Evolutionary conservation across 2,113 vertebrate genomes (phyloP).

Genomic region (Hydrochoerus hydrochaeris): DNA sequence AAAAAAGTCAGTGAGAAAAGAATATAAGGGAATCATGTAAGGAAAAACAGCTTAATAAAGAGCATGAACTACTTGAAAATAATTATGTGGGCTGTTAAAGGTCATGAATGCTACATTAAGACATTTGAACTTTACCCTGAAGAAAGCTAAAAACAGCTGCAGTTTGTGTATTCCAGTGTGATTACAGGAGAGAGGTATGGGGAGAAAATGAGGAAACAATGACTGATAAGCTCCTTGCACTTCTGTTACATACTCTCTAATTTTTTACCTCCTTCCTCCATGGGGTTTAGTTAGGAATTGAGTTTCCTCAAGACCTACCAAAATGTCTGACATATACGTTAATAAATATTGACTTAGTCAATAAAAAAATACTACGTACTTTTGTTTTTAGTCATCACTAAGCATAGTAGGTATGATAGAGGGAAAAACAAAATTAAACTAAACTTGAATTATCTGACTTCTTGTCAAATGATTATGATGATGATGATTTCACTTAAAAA

Average conservation of each 20-base stretch:
- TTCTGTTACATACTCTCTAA: neutral
- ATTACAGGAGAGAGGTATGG: neutral
- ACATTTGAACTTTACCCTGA: neutral
- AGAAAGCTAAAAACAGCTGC: too few species aligned
- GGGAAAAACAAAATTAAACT: neutral
- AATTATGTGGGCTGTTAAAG: neutral
- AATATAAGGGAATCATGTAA: neutral
- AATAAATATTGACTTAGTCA: neutral
- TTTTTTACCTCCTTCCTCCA: neutral
- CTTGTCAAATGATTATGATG: neutral
- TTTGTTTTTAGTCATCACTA: constrained; percentile 23
- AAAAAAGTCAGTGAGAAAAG: neutral
- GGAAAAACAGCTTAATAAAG: neutral
- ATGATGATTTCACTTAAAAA: neutral
- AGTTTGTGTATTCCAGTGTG: neutral
- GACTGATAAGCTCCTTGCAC: neutral
- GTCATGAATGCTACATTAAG: constrained; percentile 15
- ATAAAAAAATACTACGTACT: neutral
- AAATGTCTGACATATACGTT: neutral
- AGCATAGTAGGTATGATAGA: neutral
- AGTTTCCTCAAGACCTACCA: neutral
- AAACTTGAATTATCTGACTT: constrained; percentile 7
- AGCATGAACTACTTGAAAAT: neutral
- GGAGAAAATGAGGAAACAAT: neutral
- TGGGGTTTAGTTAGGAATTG: neutral